phyloP scores from a whole-genome alignment of 2,797 vertebrate genomes.

The Oophaga sylvatica region DNA sequence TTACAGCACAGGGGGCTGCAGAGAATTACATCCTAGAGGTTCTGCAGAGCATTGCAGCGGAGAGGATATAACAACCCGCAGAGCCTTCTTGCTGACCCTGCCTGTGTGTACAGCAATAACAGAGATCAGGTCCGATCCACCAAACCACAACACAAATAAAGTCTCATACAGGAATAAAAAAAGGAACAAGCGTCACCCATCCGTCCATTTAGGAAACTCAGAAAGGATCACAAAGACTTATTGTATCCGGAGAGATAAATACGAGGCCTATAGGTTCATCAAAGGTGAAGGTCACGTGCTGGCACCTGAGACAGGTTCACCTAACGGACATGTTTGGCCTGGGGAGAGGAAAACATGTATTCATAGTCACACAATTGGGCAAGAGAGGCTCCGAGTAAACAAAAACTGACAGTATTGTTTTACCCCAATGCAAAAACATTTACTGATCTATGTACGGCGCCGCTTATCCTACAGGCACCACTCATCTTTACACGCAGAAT shows the following conservation, averaged over 20 bases:
- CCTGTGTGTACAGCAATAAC: slow-evolving; percentile 51
- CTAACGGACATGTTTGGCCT: background rate
- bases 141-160: slow-evolving; percentile 20
- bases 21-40: background rate
- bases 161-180: background rate
- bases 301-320: background rate
- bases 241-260: background rate
- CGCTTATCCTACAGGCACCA: no score
- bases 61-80: background rate
- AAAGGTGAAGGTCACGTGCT: background rate
- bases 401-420: background rate
- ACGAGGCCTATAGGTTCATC: background rate
- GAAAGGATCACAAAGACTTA: background rate
- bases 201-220: background rate
- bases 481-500: no score
- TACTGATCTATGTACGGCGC: no score
- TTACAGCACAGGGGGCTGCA: no score
- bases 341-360: background rate
- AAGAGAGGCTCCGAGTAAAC: background rate
- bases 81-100: slow-evolving; percentile 4
- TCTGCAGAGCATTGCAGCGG: background rate
- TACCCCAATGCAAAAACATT: background rate
- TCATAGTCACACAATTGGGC: background rate
- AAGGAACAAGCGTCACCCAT: background rate
- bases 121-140: slow-evolving; percentile 25